Evolutionary conservation across 2,113 vertebrate species (phyloP), one percentile per base, ranked within the genome.

Genomic region (Columbina picui): DNA sequence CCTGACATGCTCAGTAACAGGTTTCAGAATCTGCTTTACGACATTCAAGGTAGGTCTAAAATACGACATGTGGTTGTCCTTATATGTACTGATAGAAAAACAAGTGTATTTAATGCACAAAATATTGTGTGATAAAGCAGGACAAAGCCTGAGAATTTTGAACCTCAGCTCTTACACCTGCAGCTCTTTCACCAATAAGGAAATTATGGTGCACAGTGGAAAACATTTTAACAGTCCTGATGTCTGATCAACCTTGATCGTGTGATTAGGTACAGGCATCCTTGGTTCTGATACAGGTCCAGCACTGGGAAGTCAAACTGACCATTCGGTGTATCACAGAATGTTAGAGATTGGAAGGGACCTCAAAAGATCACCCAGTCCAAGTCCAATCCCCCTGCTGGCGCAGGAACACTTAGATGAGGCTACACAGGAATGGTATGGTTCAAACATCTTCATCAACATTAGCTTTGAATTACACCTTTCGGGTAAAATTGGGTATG

Each of bases 161-260:
- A 79, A 83, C 10, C 23, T 79, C 47, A 56, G 39, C 25, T 92
- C n/a, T 94, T 56, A 65, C 11, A 69, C 29, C 6, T 25, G 18
- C 18, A 87, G 27, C 9, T 77, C 39, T 87, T 70, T 78, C 77
- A 82, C 26, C 2, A 1, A 25, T 23, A 15, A 59, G 26, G 34
- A 41, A 20, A 70, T 89, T 53, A n/a, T 13, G 18, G 47, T 52
- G 12, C 52, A 57, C 6, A 69, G 32, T 9, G 2, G 49, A 78
- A 85, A 79, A 67, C 3, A 17, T 52, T 68, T 88, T 49, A 90
- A 30, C 3, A 14, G 30, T 34, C 18, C 36, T 57, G 64, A 77
- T 27, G 13, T 39, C 21, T 26, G 15, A 65, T 41, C 30, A 47
- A 14, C 34, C 22, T 49, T 1, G 1, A 50, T 50, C 0, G 0